A percentile compares a stretch with the other conserved stretches of the same genome.
Evolutionary conservation across 2,113 vertebrate genomes (phyloP).

Genomic region (Paramormyrops kingsleyae): DNA sequence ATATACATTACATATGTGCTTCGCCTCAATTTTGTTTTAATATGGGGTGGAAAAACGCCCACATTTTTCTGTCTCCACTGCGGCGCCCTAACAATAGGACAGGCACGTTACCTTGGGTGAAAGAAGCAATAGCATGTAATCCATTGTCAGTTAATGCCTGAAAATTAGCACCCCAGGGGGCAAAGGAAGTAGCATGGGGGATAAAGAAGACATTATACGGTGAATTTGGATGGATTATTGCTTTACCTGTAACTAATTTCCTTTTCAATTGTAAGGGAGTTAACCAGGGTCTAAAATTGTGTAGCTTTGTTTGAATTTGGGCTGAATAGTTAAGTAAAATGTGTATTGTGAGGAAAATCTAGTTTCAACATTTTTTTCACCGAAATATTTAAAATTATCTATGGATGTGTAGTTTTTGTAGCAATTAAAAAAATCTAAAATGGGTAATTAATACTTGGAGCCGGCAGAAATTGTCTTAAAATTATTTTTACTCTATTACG

Average conservation of each 20-base stretch:
- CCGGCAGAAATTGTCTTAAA: not conserved
- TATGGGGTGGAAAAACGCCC: not conserved
- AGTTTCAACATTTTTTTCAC: not conserved
- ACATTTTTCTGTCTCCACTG: not conserved
- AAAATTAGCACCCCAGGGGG: not conserved
- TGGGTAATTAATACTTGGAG: not conserved
- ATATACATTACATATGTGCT: not conserved
- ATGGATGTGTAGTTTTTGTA: not conserved
- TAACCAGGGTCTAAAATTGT: not conserved
- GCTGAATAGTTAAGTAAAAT: not conserved
- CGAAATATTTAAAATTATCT: not conserved
- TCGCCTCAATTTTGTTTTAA: not conserved
- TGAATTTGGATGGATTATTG: not conserved
- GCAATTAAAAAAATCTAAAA: not conserved
- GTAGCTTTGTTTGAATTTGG: not conserved
- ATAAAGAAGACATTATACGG: not conserved
- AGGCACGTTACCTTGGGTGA: not conserved
- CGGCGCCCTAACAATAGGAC: not conserved
- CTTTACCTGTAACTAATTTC: not conserved
- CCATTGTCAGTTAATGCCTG: not conserved
- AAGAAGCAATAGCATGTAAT: not conserved
- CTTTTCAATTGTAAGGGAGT: not conserved
- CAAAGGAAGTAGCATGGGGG: not conserved
- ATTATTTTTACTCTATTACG: not conserved
- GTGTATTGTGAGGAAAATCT: not conserved